phyloP scores from a whole-genome alignment of 2,113 vertebrate species.

The Crotalus horridus region DNA sequence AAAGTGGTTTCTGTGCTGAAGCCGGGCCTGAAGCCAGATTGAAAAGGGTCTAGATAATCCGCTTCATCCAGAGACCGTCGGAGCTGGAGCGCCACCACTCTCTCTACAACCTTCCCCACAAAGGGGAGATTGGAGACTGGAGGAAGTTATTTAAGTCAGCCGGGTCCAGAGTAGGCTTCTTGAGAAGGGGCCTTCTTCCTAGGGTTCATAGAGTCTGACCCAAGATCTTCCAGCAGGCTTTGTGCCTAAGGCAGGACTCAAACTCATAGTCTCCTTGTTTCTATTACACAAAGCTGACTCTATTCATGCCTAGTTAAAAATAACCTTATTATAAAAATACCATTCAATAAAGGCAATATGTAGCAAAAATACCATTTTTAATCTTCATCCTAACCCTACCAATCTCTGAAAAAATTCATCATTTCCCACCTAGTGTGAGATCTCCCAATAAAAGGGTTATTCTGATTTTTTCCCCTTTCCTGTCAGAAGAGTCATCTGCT shows the following conservation, averaged over 20 bases:
- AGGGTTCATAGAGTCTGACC: neutral
- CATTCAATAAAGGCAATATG: neutral
- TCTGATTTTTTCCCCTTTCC: neutral
- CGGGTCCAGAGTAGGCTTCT: no score
- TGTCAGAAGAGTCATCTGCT: neutral
- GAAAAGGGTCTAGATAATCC: no score
- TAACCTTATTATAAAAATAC: neutral
- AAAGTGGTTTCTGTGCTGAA: no score
- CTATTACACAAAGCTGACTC: neutral
- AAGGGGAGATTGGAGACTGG: no score
- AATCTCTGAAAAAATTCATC: neutral
- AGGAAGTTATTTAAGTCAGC: no score
- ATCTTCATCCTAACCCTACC: neutral
- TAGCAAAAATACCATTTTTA: neutral
- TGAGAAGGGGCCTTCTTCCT: neutral
- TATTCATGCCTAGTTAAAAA: neutral
- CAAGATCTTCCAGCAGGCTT: neutral
- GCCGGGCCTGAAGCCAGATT: no score
- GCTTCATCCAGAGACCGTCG: no score
- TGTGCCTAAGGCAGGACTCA: neutral
- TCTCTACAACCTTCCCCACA: no score
- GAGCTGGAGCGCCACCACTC: no score
- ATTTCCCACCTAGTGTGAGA: neutral
- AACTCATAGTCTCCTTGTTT: neutral
- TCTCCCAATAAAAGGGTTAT: neutral